phyloP scores from a whole-genome alignment of 2,797 vertebrate species.

The Synanceia verrucosa region DNA sequence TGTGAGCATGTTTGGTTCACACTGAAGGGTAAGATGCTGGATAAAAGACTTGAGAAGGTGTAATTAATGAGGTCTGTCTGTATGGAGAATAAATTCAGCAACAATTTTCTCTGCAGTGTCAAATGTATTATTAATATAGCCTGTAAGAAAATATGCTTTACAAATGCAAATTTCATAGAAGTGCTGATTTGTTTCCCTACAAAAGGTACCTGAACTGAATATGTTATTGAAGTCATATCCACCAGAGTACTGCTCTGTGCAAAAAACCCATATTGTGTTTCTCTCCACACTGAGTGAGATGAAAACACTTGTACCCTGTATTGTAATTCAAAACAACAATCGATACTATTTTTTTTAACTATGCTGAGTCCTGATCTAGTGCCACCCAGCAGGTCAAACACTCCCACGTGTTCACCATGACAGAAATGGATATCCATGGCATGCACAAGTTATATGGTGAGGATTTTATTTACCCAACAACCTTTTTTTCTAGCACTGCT shows the following conservation, averaged over 20 bases:
- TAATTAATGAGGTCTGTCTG: constrained; percentile 17
- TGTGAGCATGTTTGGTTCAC: constrained; percentile 2
- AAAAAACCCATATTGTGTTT: not conserved
- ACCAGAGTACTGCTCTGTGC: constrained; percentile 5
- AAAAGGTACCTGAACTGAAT: constrained; percentile 1
- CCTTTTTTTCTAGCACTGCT: not conserved
- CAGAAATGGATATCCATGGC: not conserved
- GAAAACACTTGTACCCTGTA: not conserved
- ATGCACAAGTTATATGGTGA: not conserved
- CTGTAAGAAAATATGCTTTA: constrained; percentile 1
- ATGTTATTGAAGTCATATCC: not conserved
- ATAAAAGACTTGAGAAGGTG: constrained; percentile 11
- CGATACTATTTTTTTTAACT: not conserved
- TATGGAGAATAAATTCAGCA: not conserved
- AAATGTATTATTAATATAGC: constrained; percentile 10
- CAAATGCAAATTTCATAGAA: constrained; percentile 5
- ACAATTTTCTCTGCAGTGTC: not conserved
- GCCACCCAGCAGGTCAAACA: not conserved
- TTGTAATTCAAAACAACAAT: constrained; percentile 5
- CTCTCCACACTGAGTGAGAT: not conserved
- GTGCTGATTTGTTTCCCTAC: not conserved
- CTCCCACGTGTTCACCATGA: not conserved
- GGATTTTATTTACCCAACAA: not conserved
- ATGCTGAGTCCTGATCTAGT: not conserved
- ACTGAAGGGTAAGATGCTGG: not conserved